Conservation (phyloP, 1,140 invertebrate species). For the Andrena cerasifolii region DNA sequence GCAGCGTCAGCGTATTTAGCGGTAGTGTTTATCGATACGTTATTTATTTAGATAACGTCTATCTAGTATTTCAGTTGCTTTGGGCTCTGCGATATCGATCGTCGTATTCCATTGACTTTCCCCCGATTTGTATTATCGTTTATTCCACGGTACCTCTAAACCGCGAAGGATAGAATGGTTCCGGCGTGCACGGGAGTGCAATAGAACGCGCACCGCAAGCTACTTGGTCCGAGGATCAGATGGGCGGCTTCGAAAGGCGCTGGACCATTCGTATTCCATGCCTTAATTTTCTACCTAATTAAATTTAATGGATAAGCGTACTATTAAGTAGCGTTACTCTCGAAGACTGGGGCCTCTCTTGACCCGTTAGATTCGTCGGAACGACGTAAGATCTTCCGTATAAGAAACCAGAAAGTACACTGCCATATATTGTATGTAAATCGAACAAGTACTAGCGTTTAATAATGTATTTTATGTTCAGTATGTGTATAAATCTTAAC, state of each 20-base stretch:
- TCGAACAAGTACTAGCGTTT: constrained; percentile 38
- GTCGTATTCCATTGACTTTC: not conserved
- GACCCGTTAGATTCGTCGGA: constrained; percentile 52
- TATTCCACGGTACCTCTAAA: not conserved
- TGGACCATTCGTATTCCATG: constrained; percentile 21
- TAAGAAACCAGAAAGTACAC: constrained; percentile 72
- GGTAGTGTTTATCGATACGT: constrained; percentile 43
- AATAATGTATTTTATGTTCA: constrained; percentile 67
- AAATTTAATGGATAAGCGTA: constrained; percentile 38
- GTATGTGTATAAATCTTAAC: constrained; percentile 56
- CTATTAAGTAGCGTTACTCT: constrained; percentile 61
- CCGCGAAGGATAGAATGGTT: not conserved
- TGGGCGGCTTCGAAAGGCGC: constrained; percentile 27
- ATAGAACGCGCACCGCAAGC: constrained; percentile 17
- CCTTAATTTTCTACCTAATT: constrained; percentile 33
- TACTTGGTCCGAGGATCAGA: constrained; percentile 10
- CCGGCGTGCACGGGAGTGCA: too few species aligned
- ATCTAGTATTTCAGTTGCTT: constrained; percentile 17
- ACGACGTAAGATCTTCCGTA: constrained; percentile 55
- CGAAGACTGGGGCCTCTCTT: constrained; percentile 68
- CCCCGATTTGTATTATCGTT: not conserved
- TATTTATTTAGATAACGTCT: constrained; percentile 58
- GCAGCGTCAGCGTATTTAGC: not conserved
- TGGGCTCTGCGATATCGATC: not conserved
- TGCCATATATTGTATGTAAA: constrained; percentile 72